Percentiles rank a stretch among this genome's conserved stretches.
These are phyloP conservation scores for Centropus unirufus DNA, from an alignment of 2,113 vertebrate genomes.

Conservation along the genomic window DNA sequence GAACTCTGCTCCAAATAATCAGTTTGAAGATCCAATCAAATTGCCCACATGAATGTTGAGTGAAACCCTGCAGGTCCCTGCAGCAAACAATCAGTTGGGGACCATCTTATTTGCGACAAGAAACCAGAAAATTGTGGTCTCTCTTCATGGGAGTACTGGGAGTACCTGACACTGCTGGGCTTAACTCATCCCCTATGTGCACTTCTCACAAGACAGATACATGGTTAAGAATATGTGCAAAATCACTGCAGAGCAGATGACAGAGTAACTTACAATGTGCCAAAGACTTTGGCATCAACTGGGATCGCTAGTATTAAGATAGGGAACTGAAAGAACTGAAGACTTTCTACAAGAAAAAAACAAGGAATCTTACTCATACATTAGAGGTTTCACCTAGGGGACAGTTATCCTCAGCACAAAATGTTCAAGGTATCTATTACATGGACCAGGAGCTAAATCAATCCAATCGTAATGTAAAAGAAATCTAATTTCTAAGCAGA, in stretches of 20 bases:
- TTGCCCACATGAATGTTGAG: not conserved
- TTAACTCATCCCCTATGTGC: not conserved
- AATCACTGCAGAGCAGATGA: not conserved
- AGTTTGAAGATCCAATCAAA: not conserved
- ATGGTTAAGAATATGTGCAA: not conserved
- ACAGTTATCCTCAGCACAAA: not conserved
- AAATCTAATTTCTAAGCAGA: not conserved
- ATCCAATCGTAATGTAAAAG: not conserved
- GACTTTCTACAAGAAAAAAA: not conserved
- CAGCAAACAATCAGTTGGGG: not conserved
- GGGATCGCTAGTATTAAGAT: not conserved
- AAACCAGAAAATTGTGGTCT: not conserved
- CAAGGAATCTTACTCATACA: not conserved
- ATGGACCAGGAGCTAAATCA: not conserved
- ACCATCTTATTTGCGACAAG: not conserved
- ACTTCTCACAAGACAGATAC: not conserved
- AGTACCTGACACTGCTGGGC: not conserved
- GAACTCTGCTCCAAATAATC: not conserved
- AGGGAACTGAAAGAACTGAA: not conserved
- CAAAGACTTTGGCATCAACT: not conserved
- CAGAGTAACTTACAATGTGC: not conserved
- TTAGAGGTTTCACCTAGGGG: not conserved
- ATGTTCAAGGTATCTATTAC: not conserved
- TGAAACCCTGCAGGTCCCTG: not conserved
- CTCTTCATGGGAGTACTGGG: not conserved